Evolutionary conservation across 2,888 invertebrate genomes (phyloP), one percentile per base, ranked within the genome.

Genomic region (Heteromyza rotundicornis): DNA sequence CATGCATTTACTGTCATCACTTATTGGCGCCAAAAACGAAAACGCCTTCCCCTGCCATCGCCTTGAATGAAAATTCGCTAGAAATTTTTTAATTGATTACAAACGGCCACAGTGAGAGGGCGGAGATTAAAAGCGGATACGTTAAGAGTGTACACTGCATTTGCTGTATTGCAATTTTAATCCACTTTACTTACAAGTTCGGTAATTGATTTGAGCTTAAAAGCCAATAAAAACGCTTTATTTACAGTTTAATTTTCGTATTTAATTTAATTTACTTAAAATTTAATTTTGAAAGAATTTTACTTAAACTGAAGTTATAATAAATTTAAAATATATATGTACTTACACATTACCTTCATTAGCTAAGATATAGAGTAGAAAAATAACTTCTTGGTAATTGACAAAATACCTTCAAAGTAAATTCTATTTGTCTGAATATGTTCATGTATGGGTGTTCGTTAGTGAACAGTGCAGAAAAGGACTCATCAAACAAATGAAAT

Each of bases 1-100:
- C 75, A 68, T 70, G 75, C 73, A 70, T 70, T 68, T 63, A 57
- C 64, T 73, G 70, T 68, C 75, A 70, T 68, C 65, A 63, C 52
- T 17, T 27, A 27, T n/a, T 65, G 72, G 66, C 70, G 70, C 70
- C 71, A 71, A 69, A 71, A 71, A 70, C 70, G 73, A 60, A 67
- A 64, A 71, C 60, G 68, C 63, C 52, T 40, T 40, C 10, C 5
- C 10, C 27, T 10, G 27, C 27, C 27, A n/a, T n/a, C n/a, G n/a
- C n/a, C n/a, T n/a, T n/a, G n/a, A n/a, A n/a, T n/a, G n/a, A n/a
- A n/a, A n/a, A n/a, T n/a, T n/a, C n/a, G n/a, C n/a, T n/a, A n/a
- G n/a, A n/a, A n/a, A n/a, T n/a, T n/a, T n/a, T n/a, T n/a, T n/a
- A n/a, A n/a, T n/a, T n/a, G n/a, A n/a, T n/a, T n/a, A n/a, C n/a